These are phyloP conservation scores for Poeciliopsis gracilis DNA, from an alignment of 2,797 vertebrate genomes.

Conservation along the genomic window DNA sequence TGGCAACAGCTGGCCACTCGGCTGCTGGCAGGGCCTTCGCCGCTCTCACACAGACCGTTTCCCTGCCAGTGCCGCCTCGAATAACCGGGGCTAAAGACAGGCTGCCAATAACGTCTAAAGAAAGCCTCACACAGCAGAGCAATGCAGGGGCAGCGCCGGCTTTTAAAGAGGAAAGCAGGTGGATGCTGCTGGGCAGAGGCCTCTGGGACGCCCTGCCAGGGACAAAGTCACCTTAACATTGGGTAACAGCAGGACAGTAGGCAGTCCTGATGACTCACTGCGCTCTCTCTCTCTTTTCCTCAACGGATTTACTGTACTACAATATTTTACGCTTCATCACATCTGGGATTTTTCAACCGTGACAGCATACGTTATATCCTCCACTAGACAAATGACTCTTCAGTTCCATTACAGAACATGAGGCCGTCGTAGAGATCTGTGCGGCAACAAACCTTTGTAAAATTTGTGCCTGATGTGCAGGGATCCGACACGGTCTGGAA, in stretches of 20 bases:
- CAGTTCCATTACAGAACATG: neutral
- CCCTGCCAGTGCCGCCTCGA: constrained; percentile 58
- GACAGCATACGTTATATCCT: too few relatives aligned
- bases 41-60: constrained; percentile 41
- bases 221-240: constrained; percentile 69
- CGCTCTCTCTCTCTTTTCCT: neutral
- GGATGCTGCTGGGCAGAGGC: constrained; percentile 41
- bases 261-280: constrained; percentile 29
- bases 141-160: constrained; percentile 46
- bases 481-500: neutral
- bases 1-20: constrained; percentile 67
- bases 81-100: constrained; percentile 58
- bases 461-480: neutral
- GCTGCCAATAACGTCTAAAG: constrained; percentile 59
- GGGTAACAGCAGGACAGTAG: constrained; percentile 49
- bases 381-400: neutral
- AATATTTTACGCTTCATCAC: neutral
- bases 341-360: neutral
- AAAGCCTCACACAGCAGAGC: constrained; percentile 54
- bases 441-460: neutral
- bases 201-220: constrained; percentile 53
- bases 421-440: neutral
- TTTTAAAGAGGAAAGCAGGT: constrained; percentile 46
- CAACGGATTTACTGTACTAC: constrained; percentile 10
- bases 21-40: constrained; percentile 56